phyloP scores from a whole-genome alignment of 92 coral and sea anemone species.

The Galaxea fascicularis region DNA sequence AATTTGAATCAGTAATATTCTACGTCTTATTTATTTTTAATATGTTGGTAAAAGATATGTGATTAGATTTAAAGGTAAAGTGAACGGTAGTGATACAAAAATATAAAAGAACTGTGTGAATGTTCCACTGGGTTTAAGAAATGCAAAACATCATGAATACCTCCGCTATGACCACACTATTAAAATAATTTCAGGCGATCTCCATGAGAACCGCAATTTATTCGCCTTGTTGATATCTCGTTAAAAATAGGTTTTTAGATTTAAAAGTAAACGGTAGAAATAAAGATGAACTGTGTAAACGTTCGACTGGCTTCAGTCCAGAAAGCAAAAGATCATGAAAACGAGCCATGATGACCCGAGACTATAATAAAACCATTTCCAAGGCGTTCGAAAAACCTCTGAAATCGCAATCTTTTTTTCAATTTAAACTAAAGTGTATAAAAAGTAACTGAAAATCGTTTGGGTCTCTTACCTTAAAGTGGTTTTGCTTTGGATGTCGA shows the following conservation, averaged over 20 bases:
- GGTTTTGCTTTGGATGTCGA: not conserved
- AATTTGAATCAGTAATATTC: not conserved
- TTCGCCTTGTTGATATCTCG: not conserved
- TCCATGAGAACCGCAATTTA: too few species aligned
- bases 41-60: not conserved
- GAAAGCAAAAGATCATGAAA: not conserved
- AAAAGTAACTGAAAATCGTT: not conserved
- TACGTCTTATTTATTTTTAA: not conserved
- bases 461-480: not conserved
- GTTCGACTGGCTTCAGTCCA: not conserved
- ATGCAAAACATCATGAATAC: not conserved
- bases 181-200: not conserved
- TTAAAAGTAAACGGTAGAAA: not conserved
- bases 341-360: not conserved
- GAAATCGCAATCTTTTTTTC: not conserved
- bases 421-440: not conserved
- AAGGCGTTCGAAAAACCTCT: not conserved
- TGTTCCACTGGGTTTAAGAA: not conserved
- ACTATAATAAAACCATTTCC: not conserved
- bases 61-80: not conserved
- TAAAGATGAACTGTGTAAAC: too few species aligned
- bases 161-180: not conserved
- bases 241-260: not conserved
- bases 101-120: too few species aligned
- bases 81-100: too few species aligned